These are phyloP conservation scores for Coptodon bakossiorum DNA, from an alignment of 2,113 vertebrate species.

Conservation along the genomic window DNA sequence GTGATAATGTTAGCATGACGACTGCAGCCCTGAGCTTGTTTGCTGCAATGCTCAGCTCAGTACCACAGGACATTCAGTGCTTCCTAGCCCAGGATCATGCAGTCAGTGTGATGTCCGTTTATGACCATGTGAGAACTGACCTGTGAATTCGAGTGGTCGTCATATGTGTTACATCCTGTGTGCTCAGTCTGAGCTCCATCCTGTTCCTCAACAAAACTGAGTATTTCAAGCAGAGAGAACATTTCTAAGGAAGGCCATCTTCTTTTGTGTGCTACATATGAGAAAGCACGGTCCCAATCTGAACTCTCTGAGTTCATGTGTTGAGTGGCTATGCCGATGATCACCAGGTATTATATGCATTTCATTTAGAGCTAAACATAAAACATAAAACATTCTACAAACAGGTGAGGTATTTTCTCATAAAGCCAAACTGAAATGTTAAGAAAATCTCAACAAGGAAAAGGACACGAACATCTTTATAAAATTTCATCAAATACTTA, in stretches of 20 bases:
- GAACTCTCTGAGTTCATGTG: neutral
- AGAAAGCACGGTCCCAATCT: neutral
- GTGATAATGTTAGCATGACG: neutral
- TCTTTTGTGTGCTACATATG: neutral
- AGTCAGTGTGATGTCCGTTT: neutral
- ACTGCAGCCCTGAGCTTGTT: neutral
- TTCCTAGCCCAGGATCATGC: neutral
- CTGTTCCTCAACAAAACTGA: neutral
- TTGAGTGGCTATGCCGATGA: neutral
- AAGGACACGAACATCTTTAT: too few relatives aligned
- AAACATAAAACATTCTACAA: neutral
- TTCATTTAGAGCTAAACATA: neutral
- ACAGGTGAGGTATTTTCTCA: neutral
- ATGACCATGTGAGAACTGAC: neutral
- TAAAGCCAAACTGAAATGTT: neutral
- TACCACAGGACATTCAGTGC: neutral
- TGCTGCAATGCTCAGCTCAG: neutral
- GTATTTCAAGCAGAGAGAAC: neutral
- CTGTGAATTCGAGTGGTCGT: neutral
- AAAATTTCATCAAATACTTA: neutral
- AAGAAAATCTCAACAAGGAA: neutral
- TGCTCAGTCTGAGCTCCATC: neutral
- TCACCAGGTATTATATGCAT: neutral
- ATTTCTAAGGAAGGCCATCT: neutral
- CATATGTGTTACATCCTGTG: neutral